Base-by-base conservation (phyloP, 2,797 vertebrate genomes). In the Zenarchopterus dispar region DNA sequence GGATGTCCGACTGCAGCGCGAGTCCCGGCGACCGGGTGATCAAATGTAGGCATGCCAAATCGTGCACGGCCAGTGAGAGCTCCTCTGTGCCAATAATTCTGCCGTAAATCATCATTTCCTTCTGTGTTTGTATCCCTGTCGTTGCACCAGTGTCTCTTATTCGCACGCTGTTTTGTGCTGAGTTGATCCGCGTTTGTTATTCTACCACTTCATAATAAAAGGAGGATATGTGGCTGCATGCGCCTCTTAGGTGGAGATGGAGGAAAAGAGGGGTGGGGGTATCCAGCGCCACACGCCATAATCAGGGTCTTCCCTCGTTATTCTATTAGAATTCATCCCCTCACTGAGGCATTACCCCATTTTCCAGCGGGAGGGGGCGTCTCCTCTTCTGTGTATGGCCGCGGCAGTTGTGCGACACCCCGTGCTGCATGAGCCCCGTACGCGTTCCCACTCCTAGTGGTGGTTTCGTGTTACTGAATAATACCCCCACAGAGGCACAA, bases 1-100 rank as follows among this genome's bases (percentile, higher is more conserved):
- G 90, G 92, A 94, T 94, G 92, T 93, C 93, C 89, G 91, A 88
- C 88, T 45, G 88, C 90, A 92, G 69, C 88, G 88, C 90, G 85
- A 91, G 89, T 88, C 84, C 91, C 73, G 31, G 87, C 67, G 92
- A 94, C 77, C 91, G 92, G 89, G 56, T 84, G 87, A 90, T 94
- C 81, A 93, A 93, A 92, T 88, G 91, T 93, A 90, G 90, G 90
- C 90, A 89, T 76, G 81, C 70, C 68, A 75, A 53, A 75, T 21
- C 67, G 78, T 78, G 74, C 77, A 82, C 74, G 77, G 73, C 73
- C 84, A 72, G 58, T 56, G 65, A 69, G 51, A 59, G 57, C 71
- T 75, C 60, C 69, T 73, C 61, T 64, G 66, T 68, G 76, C 77
- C 80, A 56, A 9, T 66, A 6, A 54, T 68, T 44, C 67, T 64